A percentile compares a stretch with the other conserved stretches of the same genome.
phyloP scores from a whole-genome alignment of 2,888 invertebrate genomes.

The Cataglyphis altisquamis region DNA sequence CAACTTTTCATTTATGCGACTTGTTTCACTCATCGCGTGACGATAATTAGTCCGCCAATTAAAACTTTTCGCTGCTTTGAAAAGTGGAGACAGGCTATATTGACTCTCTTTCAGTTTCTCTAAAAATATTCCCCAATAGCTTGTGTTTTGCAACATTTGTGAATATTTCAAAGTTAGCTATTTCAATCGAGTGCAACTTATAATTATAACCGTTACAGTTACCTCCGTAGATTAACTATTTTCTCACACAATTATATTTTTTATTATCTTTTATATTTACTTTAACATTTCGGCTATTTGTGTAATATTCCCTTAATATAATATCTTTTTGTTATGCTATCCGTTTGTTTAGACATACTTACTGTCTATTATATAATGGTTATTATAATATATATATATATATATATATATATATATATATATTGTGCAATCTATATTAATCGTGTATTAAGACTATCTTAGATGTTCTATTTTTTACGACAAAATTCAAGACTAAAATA shows the following conservation, averaged over 20 bases:
- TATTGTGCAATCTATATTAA: not conserved
- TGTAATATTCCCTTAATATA: not conserved
- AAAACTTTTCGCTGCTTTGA: slow-evolving; percentile 68
- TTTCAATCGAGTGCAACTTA: slow-evolving; percentile 34
- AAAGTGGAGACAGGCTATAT: slow-evolving; percentile 22
- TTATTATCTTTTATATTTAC: not conserved
- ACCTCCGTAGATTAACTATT: not conserved
- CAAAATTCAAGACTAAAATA: not conserved
- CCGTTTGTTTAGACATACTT: not conserved
- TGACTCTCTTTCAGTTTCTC: slow-evolving; percentile 57
- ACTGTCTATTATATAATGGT: not conserved
- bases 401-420: not conserved
- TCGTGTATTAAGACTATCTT: not conserved
- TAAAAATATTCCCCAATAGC: slow-evolving; percentile 50
- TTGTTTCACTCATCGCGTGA: slow-evolving; percentile 11
- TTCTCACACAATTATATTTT: not conserved
- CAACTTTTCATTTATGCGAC: slow-evolving; percentile 26
- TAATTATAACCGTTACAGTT: slow-evolving; percentile 14
- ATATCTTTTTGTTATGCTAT: not conserved
- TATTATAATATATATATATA: not conserved
- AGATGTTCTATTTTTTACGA: not conserved
- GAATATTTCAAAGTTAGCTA: slow-evolving; percentile 30
- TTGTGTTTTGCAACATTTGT: slow-evolving; percentile 32
- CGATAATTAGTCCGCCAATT: slow-evolving; percentile 74
- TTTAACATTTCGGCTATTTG: not conserved